Evolutionary conservation across 2,888 invertebrate species (phyloP).

Genomic region (Achlya flavicornis): DNA sequence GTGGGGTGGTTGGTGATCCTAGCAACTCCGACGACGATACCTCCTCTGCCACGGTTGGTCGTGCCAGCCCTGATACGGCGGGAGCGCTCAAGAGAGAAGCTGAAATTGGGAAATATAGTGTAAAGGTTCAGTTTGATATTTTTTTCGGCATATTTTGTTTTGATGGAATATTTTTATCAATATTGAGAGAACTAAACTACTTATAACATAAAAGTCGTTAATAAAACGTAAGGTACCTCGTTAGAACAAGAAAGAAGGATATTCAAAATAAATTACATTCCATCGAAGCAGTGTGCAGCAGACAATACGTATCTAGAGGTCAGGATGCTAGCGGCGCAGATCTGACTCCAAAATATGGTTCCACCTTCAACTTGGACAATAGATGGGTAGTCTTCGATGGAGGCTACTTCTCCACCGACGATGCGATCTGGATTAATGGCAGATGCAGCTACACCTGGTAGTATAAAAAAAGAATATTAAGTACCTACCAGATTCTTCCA

Average conservation of each 20-base stretch:
- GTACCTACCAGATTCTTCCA: background rate
- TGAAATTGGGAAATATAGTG: background rate
- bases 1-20: slow-evolving; percentile 22
- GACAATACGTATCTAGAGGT: slow-evolving; percentile 26
- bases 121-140: too few species aligned
- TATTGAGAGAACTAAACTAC: too few species aligned
- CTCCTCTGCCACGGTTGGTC: slow-evolving; percentile 21
- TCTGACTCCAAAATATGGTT: slow-evolving; percentile 38
- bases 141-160: too few species aligned
- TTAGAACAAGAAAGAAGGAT: background rate
- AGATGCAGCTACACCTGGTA: background rate
- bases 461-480: background rate
- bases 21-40: slow-evolving; percentile 14
- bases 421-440: slow-evolving; percentile 15
- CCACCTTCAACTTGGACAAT: slow-evolving; percentile 49
- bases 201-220: too few species aligned
- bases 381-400: slow-evolving; percentile 41
- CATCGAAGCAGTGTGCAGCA: slow-evolving; percentile 45
- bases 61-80: slow-evolving; percentile 31
- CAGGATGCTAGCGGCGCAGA: slow-evolving; percentile 45
- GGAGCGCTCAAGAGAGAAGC: slow-evolving; percentile 11
- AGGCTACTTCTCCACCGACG: slow-evolving; percentile 25
- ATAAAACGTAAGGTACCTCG: background rate
- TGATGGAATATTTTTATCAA: too few species aligned
- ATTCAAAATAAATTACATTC: slow-evolving; percentile 30